Evolutionary conservation across 2,797 vertebrate species (phyloP).

Genomic region (Rhincodon typus): DNA sequence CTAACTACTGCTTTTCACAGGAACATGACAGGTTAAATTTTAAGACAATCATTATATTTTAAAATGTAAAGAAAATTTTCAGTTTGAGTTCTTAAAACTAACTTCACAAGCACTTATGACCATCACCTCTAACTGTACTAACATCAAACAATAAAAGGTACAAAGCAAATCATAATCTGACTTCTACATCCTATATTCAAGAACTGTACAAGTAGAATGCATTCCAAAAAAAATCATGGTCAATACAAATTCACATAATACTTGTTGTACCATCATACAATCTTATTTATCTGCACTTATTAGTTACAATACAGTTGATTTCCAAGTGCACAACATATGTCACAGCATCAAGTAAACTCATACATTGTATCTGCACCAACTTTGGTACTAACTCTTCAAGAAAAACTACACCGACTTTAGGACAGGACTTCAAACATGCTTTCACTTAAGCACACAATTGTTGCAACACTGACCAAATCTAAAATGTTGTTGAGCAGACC

Average conservation of each 20-base stretch:
- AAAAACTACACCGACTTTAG: neutral
- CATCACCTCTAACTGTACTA: neutral
- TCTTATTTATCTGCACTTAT: neutral
- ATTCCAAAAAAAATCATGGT: neutral
- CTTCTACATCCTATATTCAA: neutral
- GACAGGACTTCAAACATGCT: neutral
- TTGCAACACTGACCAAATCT: neutral
- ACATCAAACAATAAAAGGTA: neutral
- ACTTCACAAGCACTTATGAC: neutral
- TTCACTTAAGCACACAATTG: neutral
- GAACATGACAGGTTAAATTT: neutral
- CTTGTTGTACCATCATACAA: neutral
- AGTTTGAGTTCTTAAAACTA: neutral
- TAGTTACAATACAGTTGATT: neutral
- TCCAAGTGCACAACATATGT: no score
- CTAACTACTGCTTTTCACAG: neutral
- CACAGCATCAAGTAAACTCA: no score
- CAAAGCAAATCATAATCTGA: neutral
- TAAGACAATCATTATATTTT: neutral
- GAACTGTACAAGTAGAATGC: neutral
- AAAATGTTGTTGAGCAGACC: neutral
- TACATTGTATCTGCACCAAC: neutral
- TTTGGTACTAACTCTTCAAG: neutral
- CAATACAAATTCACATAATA: neutral
- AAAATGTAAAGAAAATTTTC: neutral